phyloP scores from a whole-genome alignment of 2,797 vertebrate genomes.

The Clangula hyemalis region DNA sequence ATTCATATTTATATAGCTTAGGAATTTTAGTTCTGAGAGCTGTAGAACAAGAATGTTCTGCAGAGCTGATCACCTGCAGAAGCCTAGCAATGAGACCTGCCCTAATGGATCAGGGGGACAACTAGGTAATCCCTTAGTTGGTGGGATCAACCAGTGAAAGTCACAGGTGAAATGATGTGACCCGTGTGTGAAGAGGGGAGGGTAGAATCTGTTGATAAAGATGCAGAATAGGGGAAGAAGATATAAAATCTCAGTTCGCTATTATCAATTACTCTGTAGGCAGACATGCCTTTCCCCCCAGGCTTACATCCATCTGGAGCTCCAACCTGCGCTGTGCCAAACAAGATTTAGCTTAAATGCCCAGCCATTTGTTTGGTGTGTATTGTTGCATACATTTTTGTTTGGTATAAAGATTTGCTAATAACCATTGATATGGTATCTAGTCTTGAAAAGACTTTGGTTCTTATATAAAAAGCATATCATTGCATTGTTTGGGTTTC shows the following conservation, averaged over 20 bases:
- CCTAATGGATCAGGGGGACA: neutral
- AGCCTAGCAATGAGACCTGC: neutral
- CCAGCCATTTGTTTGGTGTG: conserved; percentile 19
- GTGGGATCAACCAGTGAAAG: neutral
- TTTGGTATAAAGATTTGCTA: neutral
- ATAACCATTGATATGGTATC: neutral
- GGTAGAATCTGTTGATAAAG: neutral
- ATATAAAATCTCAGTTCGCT: neutral
- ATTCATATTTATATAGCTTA: neutral
- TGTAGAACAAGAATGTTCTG: neutral
- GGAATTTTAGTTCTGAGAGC: neutral
- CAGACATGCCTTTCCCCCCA: conserved; percentile 7
- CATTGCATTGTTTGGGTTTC: neutral
- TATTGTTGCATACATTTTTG: neutral
- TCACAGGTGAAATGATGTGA: neutral
- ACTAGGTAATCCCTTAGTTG: neutral
- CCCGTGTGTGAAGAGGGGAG: neutral
- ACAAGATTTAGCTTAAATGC: conserved; percentile 19
- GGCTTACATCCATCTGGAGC: conserved; percentile 38
- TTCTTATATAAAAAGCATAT: neutral
- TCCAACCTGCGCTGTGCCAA: conserved; percentile 35
- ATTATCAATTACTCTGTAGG: conserved; percentile 17
- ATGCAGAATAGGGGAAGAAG: neutral
- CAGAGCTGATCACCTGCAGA: neutral
- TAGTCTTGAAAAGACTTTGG: conserved; percentile 2